Base-by-base conservation (phyloP, 2,888 invertebrate species). In the Coenonympha glycerion region DNA sequence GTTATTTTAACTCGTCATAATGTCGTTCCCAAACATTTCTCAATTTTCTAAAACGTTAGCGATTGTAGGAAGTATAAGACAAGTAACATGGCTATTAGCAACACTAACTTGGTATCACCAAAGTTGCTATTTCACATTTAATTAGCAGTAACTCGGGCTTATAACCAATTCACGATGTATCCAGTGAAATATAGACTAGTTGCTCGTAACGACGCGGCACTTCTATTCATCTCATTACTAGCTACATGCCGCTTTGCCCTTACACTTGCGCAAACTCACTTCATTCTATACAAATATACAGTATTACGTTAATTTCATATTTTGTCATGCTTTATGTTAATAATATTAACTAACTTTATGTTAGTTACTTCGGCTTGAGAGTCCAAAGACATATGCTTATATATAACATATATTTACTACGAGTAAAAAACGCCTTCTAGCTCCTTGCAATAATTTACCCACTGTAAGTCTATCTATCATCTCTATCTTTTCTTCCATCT, bases 141-240 rank as follows among this genome's bases (percentile, higher is more conserved):
- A 55, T 55, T 55, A 52, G 39, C 49, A 42, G 47, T 47, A 55
- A 52, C 46, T 49, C 40, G 30, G 13, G 47, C 47, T 52, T 39
- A 45, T 44, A 41, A 34, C 46, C 40, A 52, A 42, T 52, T 55
- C 52, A 49, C 31, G 42, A 22, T 47, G 33, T 18, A 36, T 31
- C 34, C 52, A 47, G 52, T 47, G 55, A 52, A 55, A 55, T 55
- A 55, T 52, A 45, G 47, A 44, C 49, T 47, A 24, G 40, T 52
- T 28, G 15, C 33, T 18, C 34, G 44, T 36, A 48, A 55, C 46
- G 52, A 45, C 36, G 52, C 41, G 22, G 28, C 28, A 53, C 55
- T 55, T 53, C 44, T 52, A 47, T 52, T 55, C 52, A 28, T 52
- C 49, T 47, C 52, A 55, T 55, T 55, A n/a, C n/a, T n/a, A 52